Evolutionary conservation across 2,797 vertebrate genomes (phyloP), one percentile per base, ranked within the genome.

Genomic region (Artibeus jamaicensis): DNA sequence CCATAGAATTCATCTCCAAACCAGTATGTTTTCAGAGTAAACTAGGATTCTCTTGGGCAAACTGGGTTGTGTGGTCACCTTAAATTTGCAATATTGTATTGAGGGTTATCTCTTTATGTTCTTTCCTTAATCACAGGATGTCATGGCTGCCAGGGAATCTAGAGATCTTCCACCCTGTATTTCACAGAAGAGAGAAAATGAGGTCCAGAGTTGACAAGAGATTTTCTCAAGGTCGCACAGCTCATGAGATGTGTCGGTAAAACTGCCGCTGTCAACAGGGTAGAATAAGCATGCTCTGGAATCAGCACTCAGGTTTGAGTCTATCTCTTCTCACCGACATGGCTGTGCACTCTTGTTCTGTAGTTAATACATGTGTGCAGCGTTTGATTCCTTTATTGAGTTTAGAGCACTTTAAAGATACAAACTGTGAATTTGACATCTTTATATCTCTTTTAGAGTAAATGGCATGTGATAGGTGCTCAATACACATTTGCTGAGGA

Each of bases 401-500:
- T 37, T 68, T 55, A 90, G 48, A 57, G 39, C 26, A 62, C 15
- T 86, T 85, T 57, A 89, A 68, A 46, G 68, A 26, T 4, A 39
- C 3, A 46, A 76, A 79, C 2, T 73, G 22, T 78, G 16, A 53
- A 21, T 93, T 74, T 32, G 73, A n/a, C 93, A 76, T 65, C 42
- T 93, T 77, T 67, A n/a, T 32, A 37, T 57, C 9, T 84, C 10
- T 71, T 84, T 92, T 76, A 83, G 37, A 73, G 21, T 24, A 37
- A 44, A 62, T 55, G 42, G 42, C 18, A 79, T 24, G 16, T 83
- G 67, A 74, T 44, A 86, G 7, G 34, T 89, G 18, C n/a, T 89
- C 29, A 62, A 12, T 67, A 92, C 79, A 34, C 86, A 95, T 89
- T 76, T 71, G 42, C 46, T 57, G 34, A 81, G 21, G 19, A 85